Evolutionary conservation across 2,888 invertebrate genomes (phyloP).

Genomic region (Heliconius ethilla): DNA sequence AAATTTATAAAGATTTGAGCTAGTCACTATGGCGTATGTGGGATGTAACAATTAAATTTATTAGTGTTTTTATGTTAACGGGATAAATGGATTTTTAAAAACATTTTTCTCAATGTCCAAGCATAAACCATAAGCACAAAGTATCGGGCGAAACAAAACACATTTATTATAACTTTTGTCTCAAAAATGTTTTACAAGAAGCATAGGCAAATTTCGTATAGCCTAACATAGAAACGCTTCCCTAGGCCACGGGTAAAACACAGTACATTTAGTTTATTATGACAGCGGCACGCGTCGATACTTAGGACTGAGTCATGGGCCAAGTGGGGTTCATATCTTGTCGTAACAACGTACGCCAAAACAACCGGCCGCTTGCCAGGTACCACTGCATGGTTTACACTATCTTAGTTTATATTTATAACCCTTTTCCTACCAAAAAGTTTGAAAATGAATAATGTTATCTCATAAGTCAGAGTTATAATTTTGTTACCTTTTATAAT

Average conservation of each 20-base stretch:
- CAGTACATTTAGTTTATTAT: slow-evolving; percentile 42
- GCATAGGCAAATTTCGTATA: neutral
- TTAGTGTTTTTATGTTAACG: neutral
- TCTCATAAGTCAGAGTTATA: neutral
- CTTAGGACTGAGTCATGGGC: slow-evolving; percentile 59
- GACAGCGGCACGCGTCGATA: slow-evolving; percentile 41
- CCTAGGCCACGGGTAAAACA: slow-evolving; percentile 10
- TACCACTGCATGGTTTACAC: neutral
- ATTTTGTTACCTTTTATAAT: neutral
- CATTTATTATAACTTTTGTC: too few species aligned
- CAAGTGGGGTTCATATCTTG: slow-evolving; percentile 61
- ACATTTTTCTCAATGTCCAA: neutral
- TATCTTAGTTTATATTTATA: slow-evolving; percentile 3
- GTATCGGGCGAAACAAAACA: neutral
- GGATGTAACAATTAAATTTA: neutral
- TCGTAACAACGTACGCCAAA: slow-evolving; percentile 50
- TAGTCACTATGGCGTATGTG: neutral
- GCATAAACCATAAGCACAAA: neutral
- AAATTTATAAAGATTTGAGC: neutral
- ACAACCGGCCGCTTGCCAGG: slow-evolving; percentile 19
- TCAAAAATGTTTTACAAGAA: too few species aligned
- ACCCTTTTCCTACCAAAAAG: too few species aligned
- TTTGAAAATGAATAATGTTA: too few species aligned
- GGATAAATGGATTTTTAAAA: neutral
- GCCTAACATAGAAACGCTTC: neutral